Conservation (phyloP, 2,113 vertebrate genomes). For the human (Homo sapiens) region DNA sequence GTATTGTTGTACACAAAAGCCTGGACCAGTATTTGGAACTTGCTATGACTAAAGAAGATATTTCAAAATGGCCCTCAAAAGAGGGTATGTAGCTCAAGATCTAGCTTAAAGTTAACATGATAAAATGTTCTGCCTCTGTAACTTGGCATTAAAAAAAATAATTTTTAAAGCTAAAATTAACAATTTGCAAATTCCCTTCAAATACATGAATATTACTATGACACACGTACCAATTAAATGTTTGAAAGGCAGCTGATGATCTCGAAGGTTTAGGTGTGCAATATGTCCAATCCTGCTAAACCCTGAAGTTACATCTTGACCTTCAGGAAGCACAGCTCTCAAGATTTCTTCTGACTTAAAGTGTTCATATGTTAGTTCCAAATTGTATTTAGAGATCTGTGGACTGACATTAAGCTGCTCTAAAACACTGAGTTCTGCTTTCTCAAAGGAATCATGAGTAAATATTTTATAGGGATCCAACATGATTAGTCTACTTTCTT, state of each 20-base stretch:
- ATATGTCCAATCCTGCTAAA: slow-evolving; percentile 98
- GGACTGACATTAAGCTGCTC: slow-evolving; percentile 83
- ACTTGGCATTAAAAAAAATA: slow-evolving; percentile 9
- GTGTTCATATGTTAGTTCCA: slow-evolving; percentile 92
- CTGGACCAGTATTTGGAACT: background rate
- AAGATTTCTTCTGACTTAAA: slow-evolving; percentile 96
- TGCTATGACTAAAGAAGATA: background rate
- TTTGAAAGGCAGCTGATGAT: slow-evolving; percentile 94
- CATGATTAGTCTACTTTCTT: slow-evolving; percentile 85
- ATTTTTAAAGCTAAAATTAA: slow-evolving; percentile 25
- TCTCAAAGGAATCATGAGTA: slow-evolving; percentile 83
- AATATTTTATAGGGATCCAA: slow-evolving; percentile 91
- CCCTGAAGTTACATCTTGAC: slow-evolving; percentile 93
- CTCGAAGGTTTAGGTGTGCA: slow-evolving; percentile 95
- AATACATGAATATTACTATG: background rate
- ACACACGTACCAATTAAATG: slow-evolving; percentile 92
- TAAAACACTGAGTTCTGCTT: slow-evolving; percentile 85
- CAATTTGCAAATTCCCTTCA: slow-evolving; percentile 4
- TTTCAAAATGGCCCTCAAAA: slow-evolving; percentile 24
- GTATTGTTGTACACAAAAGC: background rate
- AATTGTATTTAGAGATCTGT: slow-evolving; percentile 85
- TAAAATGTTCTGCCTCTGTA: background rate
- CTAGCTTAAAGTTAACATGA: slow-evolving; percentile 31
- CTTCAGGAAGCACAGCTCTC: slow-evolving; percentile 93
- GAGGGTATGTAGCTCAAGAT: background rate